A percentile compares a stretch with the other conserved stretches of the same genome.
Evolutionary conservation across 2,797 vertebrate species (phyloP).

Genomic region (Aldrovandia affinis): DNA sequence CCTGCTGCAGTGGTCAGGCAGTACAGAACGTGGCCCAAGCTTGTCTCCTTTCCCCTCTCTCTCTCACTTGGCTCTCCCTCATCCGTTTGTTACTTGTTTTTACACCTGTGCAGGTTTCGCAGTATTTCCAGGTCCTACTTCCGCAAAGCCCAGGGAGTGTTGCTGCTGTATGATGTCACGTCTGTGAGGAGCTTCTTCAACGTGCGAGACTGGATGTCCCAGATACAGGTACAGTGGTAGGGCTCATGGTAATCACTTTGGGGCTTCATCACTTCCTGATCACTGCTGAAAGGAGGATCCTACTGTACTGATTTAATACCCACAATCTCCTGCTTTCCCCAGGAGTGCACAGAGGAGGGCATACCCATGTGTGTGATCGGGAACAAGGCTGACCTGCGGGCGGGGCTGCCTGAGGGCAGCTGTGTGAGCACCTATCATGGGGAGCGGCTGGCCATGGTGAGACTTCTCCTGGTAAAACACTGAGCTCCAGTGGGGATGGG

Average conservation of each 20-base stretch:
- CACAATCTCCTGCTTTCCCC: neutral
- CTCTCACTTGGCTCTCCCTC: neutral
- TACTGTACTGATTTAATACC: neutral
- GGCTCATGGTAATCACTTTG: too few relatives aligned
- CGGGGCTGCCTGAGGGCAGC: accelerated
- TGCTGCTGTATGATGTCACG: conserved; percentile 51
- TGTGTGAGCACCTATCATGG: conserved; percentile 1
- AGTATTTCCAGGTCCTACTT: conserved; percentile 53
- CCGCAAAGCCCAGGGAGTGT: conserved; percentile 34
- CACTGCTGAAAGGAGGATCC: too few relatives aligned
- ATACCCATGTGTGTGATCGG: conserved; percentile 45
- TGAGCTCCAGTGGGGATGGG: too few relatives aligned
- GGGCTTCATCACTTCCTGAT: neutral
- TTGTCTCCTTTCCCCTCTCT: too few relatives aligned
- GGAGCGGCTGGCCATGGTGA: conserved; percentile 45
- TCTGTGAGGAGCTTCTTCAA: conserved; percentile 51
- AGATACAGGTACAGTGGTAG: conserved; percentile 43
- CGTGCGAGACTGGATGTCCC: conserved; percentile 41
- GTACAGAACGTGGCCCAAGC: too few relatives aligned
- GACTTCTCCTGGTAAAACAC: conserved; percentile 9
- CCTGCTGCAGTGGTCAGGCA: neutral
- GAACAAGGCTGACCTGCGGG: conserved; percentile 43
- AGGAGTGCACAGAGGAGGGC: conserved; percentile 14
- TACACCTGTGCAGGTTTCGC: conserved; percentile 39
- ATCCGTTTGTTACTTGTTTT: neutral